These are phyloP conservation scores for Oriolus oriolus DNA, from an alignment of 2,113 vertebrate genomes.

Conservation along the genomic window DNA sequence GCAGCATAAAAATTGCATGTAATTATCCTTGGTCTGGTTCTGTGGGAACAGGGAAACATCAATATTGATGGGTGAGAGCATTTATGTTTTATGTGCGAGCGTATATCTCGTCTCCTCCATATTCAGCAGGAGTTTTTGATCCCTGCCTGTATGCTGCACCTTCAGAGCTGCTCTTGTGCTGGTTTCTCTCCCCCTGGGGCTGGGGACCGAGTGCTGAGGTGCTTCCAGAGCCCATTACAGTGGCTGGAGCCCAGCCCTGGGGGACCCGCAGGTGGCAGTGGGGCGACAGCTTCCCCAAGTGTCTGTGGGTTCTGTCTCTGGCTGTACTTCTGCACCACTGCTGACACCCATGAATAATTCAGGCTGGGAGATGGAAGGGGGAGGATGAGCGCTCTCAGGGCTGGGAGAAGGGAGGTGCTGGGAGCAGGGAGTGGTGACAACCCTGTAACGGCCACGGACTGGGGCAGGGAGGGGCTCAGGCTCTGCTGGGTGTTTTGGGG, in stretches of 20 bases:
- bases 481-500: not conserved
- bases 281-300: not conserved
- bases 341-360: conserved; percentile 15
- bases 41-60: conserved; percentile 45
- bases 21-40: conserved; percentile 49
- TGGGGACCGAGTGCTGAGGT: not conserved
- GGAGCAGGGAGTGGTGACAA: not conserved
- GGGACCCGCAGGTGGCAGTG: rapidly evolving
- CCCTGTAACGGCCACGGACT: rapidly evolving
- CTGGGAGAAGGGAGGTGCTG: not conserved
- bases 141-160: not conserved
- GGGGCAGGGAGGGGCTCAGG: not conserved
- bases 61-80: conserved; percentile 54
- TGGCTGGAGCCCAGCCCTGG: not conserved
- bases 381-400: not conserved
- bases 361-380: not conserved
- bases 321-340: not conserved
- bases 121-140: conserved; percentile 30
- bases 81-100: conserved; percentile 42
- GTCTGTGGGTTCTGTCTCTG: not conserved
- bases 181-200: not conserved
- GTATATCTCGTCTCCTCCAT: not conserved
- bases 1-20: conserved; percentile 53
- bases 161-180: not conserved
- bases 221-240: not conserved